phyloP scores from a whole-genome alignment of 2,888 invertebrate genomes.

The Chironomus tentans region DNA sequence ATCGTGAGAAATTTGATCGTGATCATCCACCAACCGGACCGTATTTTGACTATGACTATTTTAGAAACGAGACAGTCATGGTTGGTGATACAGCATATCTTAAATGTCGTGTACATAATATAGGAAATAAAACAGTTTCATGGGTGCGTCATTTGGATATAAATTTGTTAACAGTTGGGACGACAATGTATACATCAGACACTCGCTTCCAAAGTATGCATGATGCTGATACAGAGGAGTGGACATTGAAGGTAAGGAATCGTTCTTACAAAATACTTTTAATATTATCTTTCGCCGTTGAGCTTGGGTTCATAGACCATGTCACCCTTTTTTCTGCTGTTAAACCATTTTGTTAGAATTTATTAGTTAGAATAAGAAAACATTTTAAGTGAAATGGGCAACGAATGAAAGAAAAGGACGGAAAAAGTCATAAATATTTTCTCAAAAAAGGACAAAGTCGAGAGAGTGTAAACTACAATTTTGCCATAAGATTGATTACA shows the following conservation, averaged over 20 bases:
- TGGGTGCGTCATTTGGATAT: constrained; percentile 68
- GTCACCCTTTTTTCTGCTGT: too few relatives aligned
- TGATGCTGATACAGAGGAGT: constrained; percentile 76
- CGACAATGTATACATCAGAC: constrained; percentile 70
- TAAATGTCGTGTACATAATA: constrained; percentile 41
- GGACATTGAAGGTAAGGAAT: constrained; percentile 61
- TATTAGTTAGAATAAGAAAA: too few relatives aligned
- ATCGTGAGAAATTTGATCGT: neutral
- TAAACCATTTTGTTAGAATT: too few relatives aligned
- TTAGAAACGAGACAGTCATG: neutral
- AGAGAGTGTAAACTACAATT: too few relatives aligned
- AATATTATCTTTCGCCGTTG: too few relatives aligned
- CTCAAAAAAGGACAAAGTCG: too few relatives aligned
- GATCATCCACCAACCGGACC: constrained; percentile 6
- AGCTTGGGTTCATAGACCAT: too few relatives aligned
- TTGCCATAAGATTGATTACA: too few relatives aligned
- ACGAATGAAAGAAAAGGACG: too few relatives aligned
- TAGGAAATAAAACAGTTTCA: constrained; percentile 52
- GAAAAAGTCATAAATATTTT: too few relatives aligned
- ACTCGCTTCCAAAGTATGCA: constrained; percentile 78
- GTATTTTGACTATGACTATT: constrained; percentile 9
- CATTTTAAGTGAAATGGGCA: too few relatives aligned
- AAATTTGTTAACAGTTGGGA: constrained; percentile 60
- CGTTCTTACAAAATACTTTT: too few relatives aligned
- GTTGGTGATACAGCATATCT: constrained; percentile 36